These are phyloP conservation scores for Sylvietta virens DNA, from an alignment of 2,113 vertebrate species.

Conservation along the genomic window DNA sequence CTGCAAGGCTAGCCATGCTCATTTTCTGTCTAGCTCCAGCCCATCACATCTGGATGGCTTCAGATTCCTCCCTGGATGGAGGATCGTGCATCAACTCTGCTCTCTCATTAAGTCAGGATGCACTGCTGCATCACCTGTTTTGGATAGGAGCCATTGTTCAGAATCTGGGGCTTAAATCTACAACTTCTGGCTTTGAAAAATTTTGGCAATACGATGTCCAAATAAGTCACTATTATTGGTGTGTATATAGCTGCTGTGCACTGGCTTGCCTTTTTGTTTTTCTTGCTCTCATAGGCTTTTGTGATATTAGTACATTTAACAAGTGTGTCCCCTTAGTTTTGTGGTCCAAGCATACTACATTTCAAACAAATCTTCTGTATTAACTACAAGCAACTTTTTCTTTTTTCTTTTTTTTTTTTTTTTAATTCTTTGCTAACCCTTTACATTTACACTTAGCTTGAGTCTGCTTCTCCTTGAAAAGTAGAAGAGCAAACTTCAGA, in stretches of 20 bases:
- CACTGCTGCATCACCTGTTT: neutral
- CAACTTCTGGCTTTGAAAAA: neutral
- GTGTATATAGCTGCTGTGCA: neutral
- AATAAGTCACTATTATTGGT: neutral
- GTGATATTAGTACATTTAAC: neutral
- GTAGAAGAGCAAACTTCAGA: neutral
- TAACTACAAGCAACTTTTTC: neutral
- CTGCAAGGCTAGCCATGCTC: neutral
- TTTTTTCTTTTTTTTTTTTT: too few species aligned
- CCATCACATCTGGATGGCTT: neutral
- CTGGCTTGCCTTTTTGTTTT: neutral
- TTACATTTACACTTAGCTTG: neutral
- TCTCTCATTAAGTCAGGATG: neutral
- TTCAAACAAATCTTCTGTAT: neutral
- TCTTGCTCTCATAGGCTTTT: neutral
- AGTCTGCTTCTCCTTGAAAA: neutral
- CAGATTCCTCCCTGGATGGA: neutral
- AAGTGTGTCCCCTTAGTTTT: neutral
- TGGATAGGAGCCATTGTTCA: neutral
- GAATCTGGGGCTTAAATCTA: neutral
- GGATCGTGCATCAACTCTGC: neutral
- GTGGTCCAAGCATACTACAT: neutral
- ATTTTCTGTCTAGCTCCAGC: neutral
- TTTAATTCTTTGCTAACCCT: neutral
- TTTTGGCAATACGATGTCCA: neutral